Percentiles rank a stretch among this genome's conserved stretches.
Evolutionary conservation across 2,797 vertebrate genomes (phyloP).

Genomic region (Manis javanica): DNA sequence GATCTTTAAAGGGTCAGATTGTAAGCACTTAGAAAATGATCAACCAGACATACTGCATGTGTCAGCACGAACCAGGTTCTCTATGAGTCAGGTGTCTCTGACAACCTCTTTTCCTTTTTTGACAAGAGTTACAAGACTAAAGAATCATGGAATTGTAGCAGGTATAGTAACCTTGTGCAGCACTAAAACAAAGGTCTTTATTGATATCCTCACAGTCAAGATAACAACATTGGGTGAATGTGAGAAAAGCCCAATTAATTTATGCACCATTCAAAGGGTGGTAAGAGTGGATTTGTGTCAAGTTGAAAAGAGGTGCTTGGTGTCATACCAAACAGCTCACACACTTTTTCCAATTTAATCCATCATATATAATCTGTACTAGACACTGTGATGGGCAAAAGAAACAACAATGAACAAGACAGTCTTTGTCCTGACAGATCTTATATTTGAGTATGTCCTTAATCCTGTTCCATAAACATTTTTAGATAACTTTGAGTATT

Average conservation of each 20-base stretch:
- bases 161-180: neutral
- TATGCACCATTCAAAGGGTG: neutral
- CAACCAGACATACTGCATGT: neutral
- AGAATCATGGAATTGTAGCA: neutral
- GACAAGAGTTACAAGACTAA: neutral
- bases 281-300: neutral
- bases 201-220: neutral
- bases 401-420: neutral
- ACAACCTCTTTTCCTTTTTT: neutral
- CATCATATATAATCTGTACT: neutral
- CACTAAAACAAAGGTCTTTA: neutral
- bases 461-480: neutral
- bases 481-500: constrained; percentile 32
- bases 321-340: neutral
- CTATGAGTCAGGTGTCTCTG: neutral
- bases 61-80: neutral
- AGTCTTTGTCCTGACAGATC: neutral
- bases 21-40: neutral
- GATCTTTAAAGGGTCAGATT: neutral
- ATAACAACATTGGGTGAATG: neutral
- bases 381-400: neutral
- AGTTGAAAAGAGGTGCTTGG: neutral
- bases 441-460: neutral
- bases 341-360: neutral
- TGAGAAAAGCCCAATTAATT: neutral